A percentile compares a stretch with the other conserved stretches of the same genome.
Conservation (phyloP, 1,140 invertebrate genomes). For the Zelostemma sp. region DNA sequence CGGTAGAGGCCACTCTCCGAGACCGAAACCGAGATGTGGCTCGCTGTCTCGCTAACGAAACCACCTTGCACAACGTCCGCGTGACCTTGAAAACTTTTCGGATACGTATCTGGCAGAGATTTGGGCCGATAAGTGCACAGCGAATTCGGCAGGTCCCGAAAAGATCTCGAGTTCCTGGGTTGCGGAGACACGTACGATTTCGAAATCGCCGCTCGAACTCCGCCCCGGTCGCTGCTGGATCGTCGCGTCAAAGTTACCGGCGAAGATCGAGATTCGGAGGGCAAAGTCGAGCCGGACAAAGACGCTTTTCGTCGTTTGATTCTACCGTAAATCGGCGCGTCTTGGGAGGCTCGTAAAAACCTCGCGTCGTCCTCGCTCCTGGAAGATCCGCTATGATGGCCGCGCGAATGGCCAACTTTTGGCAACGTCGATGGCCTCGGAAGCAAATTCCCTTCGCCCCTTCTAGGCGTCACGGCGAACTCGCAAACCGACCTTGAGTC, state of each 20-base stretch:
- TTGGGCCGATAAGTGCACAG: slow-evolving; percentile 20
- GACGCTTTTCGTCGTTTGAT: slow-evolving; percentile 63
- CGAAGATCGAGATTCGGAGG: slow-evolving; percentile 15
- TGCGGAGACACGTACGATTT: slow-evolving; percentile 35
- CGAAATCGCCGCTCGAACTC: slow-evolving; percentile 11
- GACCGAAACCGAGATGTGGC: slow-evolving; percentile 11
- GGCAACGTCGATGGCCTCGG: slow-evolving; percentile 62
- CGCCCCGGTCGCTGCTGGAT: slow-evolving; percentile 18
- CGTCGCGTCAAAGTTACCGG: slow-evolving; percentile 22
- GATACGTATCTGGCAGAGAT: slow-evolving; percentile 22
- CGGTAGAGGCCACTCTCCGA: slow-evolving; percentile 34
- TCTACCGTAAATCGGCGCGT: slow-evolving; percentile 61
- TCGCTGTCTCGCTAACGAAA: slow-evolving; percentile 21
- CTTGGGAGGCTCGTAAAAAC: slow-evolving; percentile 44
- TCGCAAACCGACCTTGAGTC: slow-evolving; percentile 54
- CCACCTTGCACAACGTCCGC: slow-evolving; percentile 30
- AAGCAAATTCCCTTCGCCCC: slow-evolving; percentile 41
- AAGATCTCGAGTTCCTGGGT: slow-evolving; percentile 28
- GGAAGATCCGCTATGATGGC: slow-evolving; percentile 1
- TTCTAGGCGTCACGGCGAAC: slow-evolving; percentile 30
- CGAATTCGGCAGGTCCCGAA: slow-evolving; percentile 52
- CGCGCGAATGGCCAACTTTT: slow-evolving; percentile 46
- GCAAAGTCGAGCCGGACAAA: slow-evolving; percentile 30
- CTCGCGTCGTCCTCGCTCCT: slow-evolving; percentile 33
- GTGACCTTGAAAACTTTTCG: slow-evolving; percentile 26